Base-by-base conservation (phyloP, 92 coral and sea anemone genomes). In the Epizoanthus scotinus region DNA sequence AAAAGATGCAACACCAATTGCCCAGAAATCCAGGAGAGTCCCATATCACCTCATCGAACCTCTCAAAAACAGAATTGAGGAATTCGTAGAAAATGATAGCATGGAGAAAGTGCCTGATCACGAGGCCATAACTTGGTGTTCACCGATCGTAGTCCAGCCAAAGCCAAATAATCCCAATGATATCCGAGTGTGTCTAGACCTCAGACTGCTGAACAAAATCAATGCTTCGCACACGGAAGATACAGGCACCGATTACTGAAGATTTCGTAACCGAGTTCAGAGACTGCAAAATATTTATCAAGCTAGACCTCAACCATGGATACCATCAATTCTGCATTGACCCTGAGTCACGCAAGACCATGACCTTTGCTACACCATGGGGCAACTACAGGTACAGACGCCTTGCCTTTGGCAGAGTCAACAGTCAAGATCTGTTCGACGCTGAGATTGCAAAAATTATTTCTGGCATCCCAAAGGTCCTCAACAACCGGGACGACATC, bases 151-250 rank as follows among this genome's bases (percentile, higher is more conserved):
- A 28, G 87, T 89, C 56, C 84, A 89, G 67, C 89, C 86, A 26
- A 89, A 89, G 73, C 81, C 92, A 44, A 85, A 89, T 71, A 85
- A 85, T 67, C 89, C 87, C 40, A 82, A 82, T 44, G 89, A 89
- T 66, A 89, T 85, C 79, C 83, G 92, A 82, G 92, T 85, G 7
- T 68, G 87, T 71, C 87, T 85, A 18, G 92, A 89, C 82, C 82
- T 85, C 29, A 69, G 79, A 20, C 73, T 84, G 62, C 72, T 81
- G 38, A 84, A 88, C 44, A n/a, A 69, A 85, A 62, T 78, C 81
- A 47, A 74, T 71, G 80, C 49, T 77, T 59, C 73, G 82, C 57
- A 86, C 82, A 70, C 63, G 60, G 24, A 31, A 78, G 9, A 73
- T 62, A 27, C 83, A 78, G 67, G 21, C 83, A 78, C 83, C 83